Evolutionary conservation across 2,797 vertebrate species (phyloP).

Genomic region (Esox masquinongy): DNA sequence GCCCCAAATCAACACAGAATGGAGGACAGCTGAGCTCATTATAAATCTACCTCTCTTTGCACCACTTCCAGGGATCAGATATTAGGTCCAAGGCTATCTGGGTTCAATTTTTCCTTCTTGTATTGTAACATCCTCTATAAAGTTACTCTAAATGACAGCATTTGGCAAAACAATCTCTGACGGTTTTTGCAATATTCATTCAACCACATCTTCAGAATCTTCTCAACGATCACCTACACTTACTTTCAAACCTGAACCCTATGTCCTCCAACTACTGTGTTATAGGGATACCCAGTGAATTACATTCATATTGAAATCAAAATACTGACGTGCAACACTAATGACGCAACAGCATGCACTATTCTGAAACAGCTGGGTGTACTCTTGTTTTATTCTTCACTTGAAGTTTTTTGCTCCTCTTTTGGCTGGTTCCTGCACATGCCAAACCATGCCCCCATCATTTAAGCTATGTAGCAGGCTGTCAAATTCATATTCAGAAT

Average conservation of each 20-base stretch:
- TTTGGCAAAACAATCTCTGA: neutral
- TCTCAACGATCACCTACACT: neutral
- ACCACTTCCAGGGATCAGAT: neutral
- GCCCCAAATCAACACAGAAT: constrained; percentile 37
- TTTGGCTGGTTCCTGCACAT: too few relatives aligned
- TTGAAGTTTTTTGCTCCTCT: too few relatives aligned
- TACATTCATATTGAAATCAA: too few relatives aligned
- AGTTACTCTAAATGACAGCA: neutral
- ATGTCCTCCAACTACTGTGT: too few relatives aligned
- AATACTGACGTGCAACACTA: too few relatives aligned
- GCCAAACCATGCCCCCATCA: too few relatives aligned
- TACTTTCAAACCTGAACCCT: neutral
- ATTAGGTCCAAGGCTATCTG: neutral
- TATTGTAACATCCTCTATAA: neutral
- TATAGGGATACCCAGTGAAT: neutral
- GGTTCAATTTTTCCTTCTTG: neutral
- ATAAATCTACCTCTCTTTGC: constrained; percentile 34
- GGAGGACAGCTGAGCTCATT: constrained; percentile 44
- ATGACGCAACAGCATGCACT: too few relatives aligned
- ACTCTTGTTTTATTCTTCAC: too few relatives aligned
- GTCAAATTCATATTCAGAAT: too few relatives aligned
- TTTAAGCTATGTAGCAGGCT: too few relatives aligned
- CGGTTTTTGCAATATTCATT: neutral
- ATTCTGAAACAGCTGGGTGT: too few relatives aligned
- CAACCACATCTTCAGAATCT: neutral